These are phyloP conservation scores for Turdus rufiventris DNA, from an alignment of 2,113 vertebrate species.

Conservation along the genomic window DNA sequence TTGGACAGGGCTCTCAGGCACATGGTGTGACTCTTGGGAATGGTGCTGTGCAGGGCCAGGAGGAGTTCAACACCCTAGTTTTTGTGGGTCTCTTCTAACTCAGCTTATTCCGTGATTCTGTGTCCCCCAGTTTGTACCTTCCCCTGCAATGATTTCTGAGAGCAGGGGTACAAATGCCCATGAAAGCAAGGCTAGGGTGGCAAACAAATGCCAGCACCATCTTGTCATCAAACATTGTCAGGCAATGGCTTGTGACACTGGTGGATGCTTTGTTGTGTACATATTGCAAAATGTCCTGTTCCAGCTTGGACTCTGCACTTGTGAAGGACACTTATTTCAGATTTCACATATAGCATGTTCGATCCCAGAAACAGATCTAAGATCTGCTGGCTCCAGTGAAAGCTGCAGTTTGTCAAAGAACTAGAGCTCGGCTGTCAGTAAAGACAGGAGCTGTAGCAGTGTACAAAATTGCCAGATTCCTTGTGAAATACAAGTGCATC, in stretches of 20 bases:
- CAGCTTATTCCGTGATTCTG: not conserved
- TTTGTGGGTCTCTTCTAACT: not conserved
- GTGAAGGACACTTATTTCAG: not conserved
- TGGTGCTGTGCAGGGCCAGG: not conserved
- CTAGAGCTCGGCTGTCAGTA: not conserved
- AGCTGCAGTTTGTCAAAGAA: not conserved
- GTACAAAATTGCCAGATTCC: not conserved
- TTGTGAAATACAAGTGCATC: not conserved
- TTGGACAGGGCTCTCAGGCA: not conserved
- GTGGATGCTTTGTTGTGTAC: not conserved
- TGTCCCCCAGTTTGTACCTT: not conserved
- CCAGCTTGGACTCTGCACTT: not conserved
- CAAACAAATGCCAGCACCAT: not conserved
- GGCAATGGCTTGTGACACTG: not conserved
- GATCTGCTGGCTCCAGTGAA: not conserved
- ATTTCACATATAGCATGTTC: not conserved
- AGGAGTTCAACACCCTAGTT: not conserved
- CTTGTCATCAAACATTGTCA: not conserved
- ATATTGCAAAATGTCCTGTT: not conserved
- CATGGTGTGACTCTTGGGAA: not conserved
- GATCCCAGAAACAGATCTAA: not conserved
- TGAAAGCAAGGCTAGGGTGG: not conserved
- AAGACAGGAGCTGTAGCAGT: not conserved
- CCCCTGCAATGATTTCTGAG: not conserved
- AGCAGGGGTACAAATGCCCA: not conserved